Base-by-base conservation (phyloP, 2,113 vertebrate genomes). In the Lophochroa leadbeateri region DNA sequence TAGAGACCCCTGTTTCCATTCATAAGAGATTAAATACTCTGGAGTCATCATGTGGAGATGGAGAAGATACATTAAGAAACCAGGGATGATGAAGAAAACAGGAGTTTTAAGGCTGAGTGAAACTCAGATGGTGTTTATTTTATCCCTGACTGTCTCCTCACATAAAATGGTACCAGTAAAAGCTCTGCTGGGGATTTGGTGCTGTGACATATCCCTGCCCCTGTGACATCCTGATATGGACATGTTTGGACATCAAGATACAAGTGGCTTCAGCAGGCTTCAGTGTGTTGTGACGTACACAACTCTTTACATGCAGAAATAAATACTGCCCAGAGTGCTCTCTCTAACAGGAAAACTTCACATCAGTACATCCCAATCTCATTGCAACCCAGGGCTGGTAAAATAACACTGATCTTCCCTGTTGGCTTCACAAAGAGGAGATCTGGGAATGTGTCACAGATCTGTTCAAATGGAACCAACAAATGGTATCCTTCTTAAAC, bases 401-500 rank as follows among this genome's bases (percentile, higher is more conserved):
- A 81, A 88, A 63, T 28, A 72, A n/a, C 29, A 24, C n/a, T 55
- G 70, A 11, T 92, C 93, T 93, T 86, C 82, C 46, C 55, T 82
- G n/a, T 29, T 94, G 82, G 43, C 50, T 94, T 63, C 60, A 46
- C 41, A 58, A 74, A 86, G 44, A 82, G 37, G 15, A 43, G 46
- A 53, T 70, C 74, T 88, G 75, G 92, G 53, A 77, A 53, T 1
- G 18, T 68, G n/a, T 86, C 65, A 64, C 52, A 64, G 80, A 76
- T 93, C 39, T 94, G 76, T 88, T 90, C 49, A 69, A 82, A 93
- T 53, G 57, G 78, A 90, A 57, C 24, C n/a, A 75, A 95, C 57
- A 92, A 93, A 84, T 31, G 83, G 25, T 41, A 86, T 89, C 76
- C 44, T 92, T 80, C 82, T 84, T 70, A 82, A 86, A 92, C 86